Conservation (phyloP, 2,113 vertebrate genomes). For the Anarrhichthys ocellatus region DNA sequence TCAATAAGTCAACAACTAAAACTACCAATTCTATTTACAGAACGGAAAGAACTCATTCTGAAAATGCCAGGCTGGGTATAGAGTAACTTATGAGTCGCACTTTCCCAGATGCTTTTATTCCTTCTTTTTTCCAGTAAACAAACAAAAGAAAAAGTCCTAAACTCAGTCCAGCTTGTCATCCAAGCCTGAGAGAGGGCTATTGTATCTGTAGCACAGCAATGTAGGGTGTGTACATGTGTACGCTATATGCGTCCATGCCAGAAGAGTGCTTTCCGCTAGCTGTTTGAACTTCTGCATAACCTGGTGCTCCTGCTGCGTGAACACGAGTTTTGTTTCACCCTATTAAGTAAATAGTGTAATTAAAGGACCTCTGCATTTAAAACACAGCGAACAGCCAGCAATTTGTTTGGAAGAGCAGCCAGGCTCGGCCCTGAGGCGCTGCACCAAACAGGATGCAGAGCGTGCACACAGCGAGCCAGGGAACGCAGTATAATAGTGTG, state of each 20-base stretch:
- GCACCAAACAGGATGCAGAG: conserved; percentile 69
- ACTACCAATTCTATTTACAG: conserved; percentile 48
- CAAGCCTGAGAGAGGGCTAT: background rate
- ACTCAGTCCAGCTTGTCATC: conserved; percentile 24
- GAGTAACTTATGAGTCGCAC: conserved; percentile 15
- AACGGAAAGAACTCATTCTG: conserved; percentile 26
- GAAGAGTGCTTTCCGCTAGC: conserved; percentile 67
- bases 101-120: conserved; percentile 25
- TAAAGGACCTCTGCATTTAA: conserved; percentile 80
- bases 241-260: conserved; percentile 51
- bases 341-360: conserved; percentile 86
- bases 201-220: conserved; percentile 17
- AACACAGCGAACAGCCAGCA: conserved; percentile 80
- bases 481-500: conserved; percentile 44
- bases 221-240: conserved; percentile 38
- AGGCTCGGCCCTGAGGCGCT: conserved; percentile 76
- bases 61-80: conserved; percentile 38
- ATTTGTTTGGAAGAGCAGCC: conserved; percentile 84
- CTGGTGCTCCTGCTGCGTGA: conserved; percentile 79
- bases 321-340: conserved; percentile 80
- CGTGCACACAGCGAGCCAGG: conserved; percentile 48
- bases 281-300: conserved; percentile 81
- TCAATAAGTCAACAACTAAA: conserved; percentile 32
- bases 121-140: conserved; percentile 12
- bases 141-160: conserved; percentile 48